phyloP scores from a whole-genome alignment of 2,888 invertebrate species.

The Conus canariensis region DNA sequence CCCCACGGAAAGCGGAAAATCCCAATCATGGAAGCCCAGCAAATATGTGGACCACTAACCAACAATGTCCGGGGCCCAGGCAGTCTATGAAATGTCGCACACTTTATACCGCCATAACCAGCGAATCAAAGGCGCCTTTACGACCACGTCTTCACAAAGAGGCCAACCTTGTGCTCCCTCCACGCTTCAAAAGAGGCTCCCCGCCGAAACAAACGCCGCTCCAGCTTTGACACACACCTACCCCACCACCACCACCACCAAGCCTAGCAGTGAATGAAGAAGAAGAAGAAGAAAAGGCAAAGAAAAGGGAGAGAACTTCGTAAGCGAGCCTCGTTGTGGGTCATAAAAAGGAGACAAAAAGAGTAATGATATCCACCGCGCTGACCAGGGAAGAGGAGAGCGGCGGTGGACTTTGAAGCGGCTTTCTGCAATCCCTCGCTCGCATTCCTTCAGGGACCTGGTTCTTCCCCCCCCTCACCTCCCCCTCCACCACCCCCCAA shows the following conservation, averaged over 20 bases:
- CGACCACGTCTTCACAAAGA: not conserved
- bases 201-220: not conserved
- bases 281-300: not conserved
- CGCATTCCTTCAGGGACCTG: not conserved
- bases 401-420: not conserved
- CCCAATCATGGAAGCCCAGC: too few relatives aligned
- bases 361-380: slow-evolving; percentile 10
- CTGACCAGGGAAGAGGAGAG: not conserved
- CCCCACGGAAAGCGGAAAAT: too few relatives aligned
- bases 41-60: too few relatives aligned
- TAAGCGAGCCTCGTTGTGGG: not conserved
- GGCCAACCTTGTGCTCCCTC: not conserved
- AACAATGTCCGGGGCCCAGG: too few relatives aligned
- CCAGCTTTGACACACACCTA: not conserved
- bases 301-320: slow-evolving; percentile 18
- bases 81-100: not conserved
- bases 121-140: slow-evolving; percentile 7
- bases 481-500: too few relatives aligned
- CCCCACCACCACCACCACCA: not conserved
- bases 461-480: too few relatives aligned
- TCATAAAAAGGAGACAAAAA: slow-evolving; percentile 1
- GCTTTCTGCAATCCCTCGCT: not conserved
- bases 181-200: not conserved
- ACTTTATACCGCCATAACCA: slow-evolving; percentile 10
- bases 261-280: not conserved